Evolutionary conservation across 37 sponge, comb jelly and placozoan species (phyloP).

Genomic region (Axinella damicornis): DNA sequence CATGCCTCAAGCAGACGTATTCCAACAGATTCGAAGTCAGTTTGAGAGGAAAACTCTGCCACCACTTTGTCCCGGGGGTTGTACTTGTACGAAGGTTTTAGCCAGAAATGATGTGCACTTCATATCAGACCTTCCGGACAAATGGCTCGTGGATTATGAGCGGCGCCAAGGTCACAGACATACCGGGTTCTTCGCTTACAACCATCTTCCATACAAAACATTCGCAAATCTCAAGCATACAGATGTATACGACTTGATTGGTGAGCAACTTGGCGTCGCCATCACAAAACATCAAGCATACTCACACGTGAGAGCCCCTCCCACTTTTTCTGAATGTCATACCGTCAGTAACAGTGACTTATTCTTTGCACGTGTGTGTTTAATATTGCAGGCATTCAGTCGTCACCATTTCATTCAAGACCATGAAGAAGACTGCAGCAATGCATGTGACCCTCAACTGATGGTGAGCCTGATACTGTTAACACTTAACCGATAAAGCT

Average conservation of each 20-base stretch:
- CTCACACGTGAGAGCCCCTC: neutral
- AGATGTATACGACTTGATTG: conserved; percentile 45
- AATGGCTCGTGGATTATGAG: conserved; percentile 28
- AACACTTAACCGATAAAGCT: no score
- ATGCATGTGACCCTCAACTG: neutral
- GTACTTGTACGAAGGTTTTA: neutral
- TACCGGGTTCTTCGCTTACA: conserved; percentile 37
- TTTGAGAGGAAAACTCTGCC: neutral
- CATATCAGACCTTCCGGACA: conserved; percentile 27
- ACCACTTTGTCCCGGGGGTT: no score
- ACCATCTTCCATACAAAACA: conserved; percentile 47
- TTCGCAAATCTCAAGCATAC: conserved; percentile 45
- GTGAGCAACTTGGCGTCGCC: conserved; percentile 11
- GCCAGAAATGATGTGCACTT: conserved; percentile 27
- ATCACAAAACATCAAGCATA: neutral
- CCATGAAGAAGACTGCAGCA: no score
- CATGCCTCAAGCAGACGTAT: conserved; percentile 18
- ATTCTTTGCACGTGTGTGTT: no score
- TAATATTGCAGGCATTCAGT: no score
- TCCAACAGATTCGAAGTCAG: conserved; percentile 5
- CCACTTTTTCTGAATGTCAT: neutral
- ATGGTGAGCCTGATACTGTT: no score
- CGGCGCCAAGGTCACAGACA: conserved; percentile 25
- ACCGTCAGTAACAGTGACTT: no score
- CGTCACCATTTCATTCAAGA: no score